Percentiles rank a stretch among this genome's conserved stretches.
Conservation (phyloP, 2,113 vertebrate genomes). For the Lota lota region DNA sequence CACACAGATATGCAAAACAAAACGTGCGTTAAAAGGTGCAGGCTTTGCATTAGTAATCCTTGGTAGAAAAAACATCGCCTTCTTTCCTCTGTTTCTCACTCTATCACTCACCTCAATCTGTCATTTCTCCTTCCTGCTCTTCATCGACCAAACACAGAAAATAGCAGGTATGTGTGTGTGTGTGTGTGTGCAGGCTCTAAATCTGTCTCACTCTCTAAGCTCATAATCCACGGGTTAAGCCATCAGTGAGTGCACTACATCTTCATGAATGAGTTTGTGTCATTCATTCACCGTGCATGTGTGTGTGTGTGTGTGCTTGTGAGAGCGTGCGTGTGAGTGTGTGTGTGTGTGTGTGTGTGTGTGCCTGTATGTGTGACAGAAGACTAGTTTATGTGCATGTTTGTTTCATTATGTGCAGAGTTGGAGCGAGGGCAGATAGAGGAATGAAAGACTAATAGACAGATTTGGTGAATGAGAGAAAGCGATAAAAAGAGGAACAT, state of each 20-base stretch:
- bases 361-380: not conserved
- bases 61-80: slow-evolving; percentile 23
- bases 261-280: slow-evolving; percentile 56
- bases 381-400: not conserved
- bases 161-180: not conserved
- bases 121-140: not conserved
- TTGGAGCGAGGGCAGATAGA: no score
- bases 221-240: slow-evolving; percentile 56
- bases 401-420: not conserved
- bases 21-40: no score
- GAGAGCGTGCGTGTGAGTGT: not conserved
- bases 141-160: not conserved
- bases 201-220: slow-evolving; percentile 55
- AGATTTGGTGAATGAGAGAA: not conserved
- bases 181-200: slow-evolving; percentile 20
- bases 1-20: no score
- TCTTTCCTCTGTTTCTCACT: not conserved
- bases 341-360: slow-evolving; percentile 10
- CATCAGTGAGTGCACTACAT: slow-evolving; percentile 39
- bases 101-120: not conserved
- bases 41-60: slow-evolving; percentile 17
- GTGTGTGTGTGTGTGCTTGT: slow-evolving; percentile 4
- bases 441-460: not conserved
- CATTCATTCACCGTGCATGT: slow-evolving; percentile 24
- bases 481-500: not conserved